A percentile compares a stretch with the other conserved stretches of the same genome.
Conservation (phyloP, 2,113 vertebrate species). For the Cebidichthys violaceus region DNA sequence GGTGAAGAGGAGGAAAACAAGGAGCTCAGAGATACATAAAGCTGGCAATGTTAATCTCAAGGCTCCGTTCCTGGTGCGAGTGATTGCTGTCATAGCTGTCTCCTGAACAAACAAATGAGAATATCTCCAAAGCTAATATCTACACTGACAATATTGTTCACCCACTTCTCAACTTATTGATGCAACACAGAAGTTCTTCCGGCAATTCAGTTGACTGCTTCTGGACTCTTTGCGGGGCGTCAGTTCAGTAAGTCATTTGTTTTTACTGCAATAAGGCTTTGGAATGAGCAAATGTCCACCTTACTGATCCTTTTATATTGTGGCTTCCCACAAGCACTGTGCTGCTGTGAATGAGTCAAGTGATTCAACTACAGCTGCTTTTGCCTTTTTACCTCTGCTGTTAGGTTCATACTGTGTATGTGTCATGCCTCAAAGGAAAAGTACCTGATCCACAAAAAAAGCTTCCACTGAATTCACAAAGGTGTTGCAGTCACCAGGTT, state of each 20-base stretch:
- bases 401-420: constrained; percentile 27
- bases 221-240: constrained; percentile 38
- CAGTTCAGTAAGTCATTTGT: constrained; percentile 19
- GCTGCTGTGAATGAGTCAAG: neutral
- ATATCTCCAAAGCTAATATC: constrained; percentile 56
- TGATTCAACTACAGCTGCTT: neutral
- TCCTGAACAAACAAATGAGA: constrained; percentile 54
- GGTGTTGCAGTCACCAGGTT: constrained; percentile 36
- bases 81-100: constrained; percentile 50
- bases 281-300: neutral
- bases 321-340: constrained; percentile 10
- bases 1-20: constrained; percentile 38
- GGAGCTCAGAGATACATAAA: constrained; percentile 31
- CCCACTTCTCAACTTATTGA: constrained; percentile 52
- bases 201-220: constrained; percentile 29
- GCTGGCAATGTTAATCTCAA: constrained; percentile 57
- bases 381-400: neutral
- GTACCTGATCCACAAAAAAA: constrained; percentile 36
- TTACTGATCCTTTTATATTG: constrained; percentile 10
- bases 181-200: constrained; percentile 48
- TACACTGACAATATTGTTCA: constrained; percentile 48
- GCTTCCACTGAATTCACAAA: constrained; percentile 48
- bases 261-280: constrained; percentile 16
- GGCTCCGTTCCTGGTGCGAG: constrained; percentile 34
- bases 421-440: constrained; percentile 65